Evolutionary conservation across 2,797 vertebrate genomes (phyloP), one percentile per base, ranked within the genome.

Genomic region (Falco cherrug): DNA sequence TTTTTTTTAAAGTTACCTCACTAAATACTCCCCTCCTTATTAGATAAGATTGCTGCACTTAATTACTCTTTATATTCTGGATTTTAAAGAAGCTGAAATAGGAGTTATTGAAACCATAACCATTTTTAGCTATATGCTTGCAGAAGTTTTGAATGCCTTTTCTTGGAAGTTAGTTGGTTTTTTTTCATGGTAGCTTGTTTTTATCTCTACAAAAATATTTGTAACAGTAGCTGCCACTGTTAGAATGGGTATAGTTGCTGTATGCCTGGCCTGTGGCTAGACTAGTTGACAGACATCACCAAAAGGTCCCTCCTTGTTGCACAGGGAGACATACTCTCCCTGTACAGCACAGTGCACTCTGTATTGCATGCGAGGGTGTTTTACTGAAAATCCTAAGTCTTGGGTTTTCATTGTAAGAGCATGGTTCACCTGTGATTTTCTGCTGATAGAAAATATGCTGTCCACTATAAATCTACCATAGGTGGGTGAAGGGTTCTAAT

Each of bases 121-220:
- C 5, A 7, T 61, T 92, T 92, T 95, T 89, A 87, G 43, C 51
- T 9, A 5, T 59, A 37, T 43, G 21, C 48, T 80, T 26, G 43
- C 56, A 80, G 41, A 82, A 67, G 25, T 63, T 87, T 92, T 91
- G 67, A 91, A 89, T 83, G 43, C 43, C 60, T 91, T 95, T 95
- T 95, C 75, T 64, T 89, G 75, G 37, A 37, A 37, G 37, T 25
- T 10, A 4, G 37, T 37, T 37, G 37, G 37, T 10, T 64, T 76
- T 92, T 76, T 79, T 95, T 79, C 33, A 31, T 87, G 35, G 33
- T 89, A 65, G 16, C 39, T 84, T 71, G 56, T 51, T 51, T 24
- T 88, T 75, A 68, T 82, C 59, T 82, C 37, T 79, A 39, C 50
- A 50, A 91, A 89, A 91, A 76, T 64, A 84, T 69, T 87, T 88